Percentiles rank a stretch among this genome's conserved stretches.
phyloP scores from a whole-genome alignment of 1,140 invertebrate genomes.

The Neelides sp. region DNA sequence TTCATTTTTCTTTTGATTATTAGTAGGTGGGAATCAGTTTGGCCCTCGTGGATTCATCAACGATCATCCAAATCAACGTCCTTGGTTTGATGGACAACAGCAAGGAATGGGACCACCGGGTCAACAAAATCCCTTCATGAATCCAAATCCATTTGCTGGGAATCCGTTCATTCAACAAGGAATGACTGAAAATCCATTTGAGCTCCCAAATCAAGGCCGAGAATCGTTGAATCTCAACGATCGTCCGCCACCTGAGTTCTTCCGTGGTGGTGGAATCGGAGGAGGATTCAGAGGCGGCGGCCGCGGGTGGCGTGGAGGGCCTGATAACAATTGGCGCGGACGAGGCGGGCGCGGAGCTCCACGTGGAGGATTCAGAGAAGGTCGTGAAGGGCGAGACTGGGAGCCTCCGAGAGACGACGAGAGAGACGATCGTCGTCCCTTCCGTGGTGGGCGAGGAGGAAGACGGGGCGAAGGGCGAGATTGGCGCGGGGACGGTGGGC shows the following conservation, averaged over 20 bases:
- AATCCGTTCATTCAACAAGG: constrained; percentile 24
- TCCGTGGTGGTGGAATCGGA: constrained; percentile 4
- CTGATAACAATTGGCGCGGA: constrained; percentile 11
- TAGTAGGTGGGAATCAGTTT: constrained; percentile 7
- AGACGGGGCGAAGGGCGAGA: constrained; percentile 25
- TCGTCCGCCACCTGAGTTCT: not conserved
- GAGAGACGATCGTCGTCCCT: constrained; percentile 4
- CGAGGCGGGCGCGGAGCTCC: constrained; percentile 18
- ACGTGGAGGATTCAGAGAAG: constrained; percentile 17
- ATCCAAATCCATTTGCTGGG: constrained; percentile 25
- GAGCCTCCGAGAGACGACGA: constrained; percentile 15
- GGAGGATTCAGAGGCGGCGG: constrained; percentile 17
- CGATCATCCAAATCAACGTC: constrained; percentile 16
- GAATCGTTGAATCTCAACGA: not conserved
- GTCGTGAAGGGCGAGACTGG: constrained; percentile 23
- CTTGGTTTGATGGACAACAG: constrained; percentile 17
- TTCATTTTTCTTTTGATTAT: not conserved
- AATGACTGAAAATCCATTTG: constrained; percentile 29
- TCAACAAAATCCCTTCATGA: constrained; percentile 24
- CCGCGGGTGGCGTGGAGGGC: constrained; percentile 20
- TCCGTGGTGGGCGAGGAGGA: constrained; percentile 25
- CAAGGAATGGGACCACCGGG: constrained; percentile 2
- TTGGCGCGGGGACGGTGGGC: constrained; percentile 25
- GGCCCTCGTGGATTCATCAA: constrained; percentile 6
- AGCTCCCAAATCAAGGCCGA: constrained; percentile 2